A percentile compares a stretch with the other conserved stretches of the same genome.
These are phyloP conservation scores for Drosophila anceps DNA, from an alignment of 2,888 invertebrate species.

Conservation along the genomic window DNA sequence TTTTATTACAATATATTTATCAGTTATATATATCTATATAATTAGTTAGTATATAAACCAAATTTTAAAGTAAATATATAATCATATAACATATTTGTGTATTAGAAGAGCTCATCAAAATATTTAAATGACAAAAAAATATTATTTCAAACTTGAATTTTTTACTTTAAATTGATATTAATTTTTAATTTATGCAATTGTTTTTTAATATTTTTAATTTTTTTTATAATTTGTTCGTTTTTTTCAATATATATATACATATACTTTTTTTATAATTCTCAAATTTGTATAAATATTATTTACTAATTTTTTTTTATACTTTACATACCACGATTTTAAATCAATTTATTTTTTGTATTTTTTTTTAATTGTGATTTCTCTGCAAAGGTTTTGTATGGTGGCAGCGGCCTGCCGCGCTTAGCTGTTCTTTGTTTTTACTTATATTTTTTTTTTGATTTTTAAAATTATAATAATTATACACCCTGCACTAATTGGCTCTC, in stretches of 20 bases:
- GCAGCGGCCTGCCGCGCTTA: conserved; percentile 35
- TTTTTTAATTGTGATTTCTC: conserved; percentile 7
- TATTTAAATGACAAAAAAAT: neutral
- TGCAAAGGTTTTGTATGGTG: conserved; percentile 39
- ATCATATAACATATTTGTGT: neutral
- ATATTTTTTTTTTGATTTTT: conserved; percentile 23
- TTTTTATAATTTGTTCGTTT: no score
- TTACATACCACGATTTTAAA: neutral
- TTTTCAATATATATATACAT: no score
- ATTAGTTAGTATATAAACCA: neutral
- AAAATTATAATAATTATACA: conserved; percentile 66
- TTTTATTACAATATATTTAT: neutral
- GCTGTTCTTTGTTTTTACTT: conserved; percentile 34
- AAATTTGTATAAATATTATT: no score
- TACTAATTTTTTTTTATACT: neutral
- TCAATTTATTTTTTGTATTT: no score
- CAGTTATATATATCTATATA: neutral
- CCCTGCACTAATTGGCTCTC: conserved; percentile 73
- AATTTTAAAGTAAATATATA: neutral
- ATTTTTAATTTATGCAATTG: no score
- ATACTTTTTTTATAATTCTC: no score
- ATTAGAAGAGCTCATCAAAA: neutral
- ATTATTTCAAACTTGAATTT: no score
- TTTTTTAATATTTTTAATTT: no score
- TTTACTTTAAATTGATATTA: no score